A percentile compares a stretch with the other conserved stretches of the same genome.
Conservation (phyloP, 2,888 invertebrate species). For the Ditula angustiorana region DNA sequence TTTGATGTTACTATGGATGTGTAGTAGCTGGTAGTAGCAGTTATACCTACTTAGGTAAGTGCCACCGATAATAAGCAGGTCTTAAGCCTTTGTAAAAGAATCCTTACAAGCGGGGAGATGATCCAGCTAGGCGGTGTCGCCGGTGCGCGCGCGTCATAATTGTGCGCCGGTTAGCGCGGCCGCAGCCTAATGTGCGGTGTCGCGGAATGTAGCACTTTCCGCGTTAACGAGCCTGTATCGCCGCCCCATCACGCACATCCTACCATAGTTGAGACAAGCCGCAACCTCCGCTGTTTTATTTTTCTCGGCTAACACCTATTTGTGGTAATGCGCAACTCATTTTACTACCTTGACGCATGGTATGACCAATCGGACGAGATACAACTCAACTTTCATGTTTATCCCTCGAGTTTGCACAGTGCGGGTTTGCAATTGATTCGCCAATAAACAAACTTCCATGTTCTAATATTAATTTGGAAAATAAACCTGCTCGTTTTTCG, state of each 20-base stretch:
- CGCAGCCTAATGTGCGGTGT: constrained; percentile 74
- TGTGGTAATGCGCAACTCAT: constrained; percentile 68
- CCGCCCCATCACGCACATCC: constrained; percentile 59
- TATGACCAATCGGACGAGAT: constrained; percentile 30
- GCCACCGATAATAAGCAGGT: not conserved
- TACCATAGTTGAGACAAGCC: constrained; percentile 52
- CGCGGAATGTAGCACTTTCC: constrained; percentile 72
- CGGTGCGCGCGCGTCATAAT: constrained; percentile 58
- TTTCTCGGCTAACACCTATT: constrained; percentile 72
- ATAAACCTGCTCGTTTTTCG: constrained; percentile 2
- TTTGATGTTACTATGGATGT: not conserved
- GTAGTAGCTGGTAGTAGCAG: not conserved
- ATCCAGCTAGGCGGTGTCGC: constrained; percentile 17
- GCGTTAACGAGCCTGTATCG: constrained; percentile 70
- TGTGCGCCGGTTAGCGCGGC: constrained; percentile 54
- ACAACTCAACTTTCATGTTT: constrained; percentile 13
- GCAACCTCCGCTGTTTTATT: constrained; percentile 70
- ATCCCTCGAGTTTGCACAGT: not conserved
- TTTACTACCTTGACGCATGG: constrained; percentile 69
- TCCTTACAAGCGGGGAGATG: constrained; percentile 34
- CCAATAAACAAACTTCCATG: not conserved
- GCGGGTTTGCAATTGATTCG: not conserved
- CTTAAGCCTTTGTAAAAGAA: constrained; percentile 23
- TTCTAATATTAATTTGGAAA: not conserved
- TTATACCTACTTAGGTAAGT: not conserved